Base-by-base conservation (phyloP, 2,113 vertebrate species). In the Ailuropoda melanoleuca region DNA sequence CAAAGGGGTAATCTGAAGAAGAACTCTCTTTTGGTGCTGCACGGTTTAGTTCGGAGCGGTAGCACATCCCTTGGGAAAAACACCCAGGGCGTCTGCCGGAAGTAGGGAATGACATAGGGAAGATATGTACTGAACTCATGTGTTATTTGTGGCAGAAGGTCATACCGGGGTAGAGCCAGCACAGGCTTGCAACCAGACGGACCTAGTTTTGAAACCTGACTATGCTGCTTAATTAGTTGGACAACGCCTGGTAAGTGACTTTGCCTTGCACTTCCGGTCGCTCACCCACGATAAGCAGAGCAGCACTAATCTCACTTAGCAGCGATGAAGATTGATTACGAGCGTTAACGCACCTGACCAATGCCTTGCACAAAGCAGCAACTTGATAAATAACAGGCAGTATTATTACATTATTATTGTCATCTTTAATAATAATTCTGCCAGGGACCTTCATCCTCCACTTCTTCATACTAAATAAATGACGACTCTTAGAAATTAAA, bases 101-200 rank as follows among this genome's bases (percentile, higher is more conserved):
- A 75, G 34, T 87, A 64, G 23, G 56, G 13, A 18, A 80, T 53
- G 15, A 62, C 34, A 6, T 0, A 50, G 83, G 39, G 37, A 56
- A 56, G 1, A 0, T 19, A 1, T 10, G 18, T 23, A 23, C 34
- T 43, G 74, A 17, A 2, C 15, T 60, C 34, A 2, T 8, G 26
- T 15, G 0, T 31, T 74, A 15, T 50, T 88, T 72, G 60, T 21
- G 14, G 39, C 24, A 34, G 75, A 43, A 81, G 18, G 60, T 34
- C 0, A 0, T 50, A 14, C 23, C 13, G 3, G 3, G 0, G 1
- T 19, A 81, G 46, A 50, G 66, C 46, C 56, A 85, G 31, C 56
- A 43, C 2, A 70, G 29, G 46, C 34, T 37, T 55, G 18, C 31
- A 7, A 23, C 48, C 62, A 55, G 55, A 4, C 37, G 74, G 72